Conservation (phyloP, 2,888 invertebrate genomes). For the Chaetogeoica ovagalla region DNA sequence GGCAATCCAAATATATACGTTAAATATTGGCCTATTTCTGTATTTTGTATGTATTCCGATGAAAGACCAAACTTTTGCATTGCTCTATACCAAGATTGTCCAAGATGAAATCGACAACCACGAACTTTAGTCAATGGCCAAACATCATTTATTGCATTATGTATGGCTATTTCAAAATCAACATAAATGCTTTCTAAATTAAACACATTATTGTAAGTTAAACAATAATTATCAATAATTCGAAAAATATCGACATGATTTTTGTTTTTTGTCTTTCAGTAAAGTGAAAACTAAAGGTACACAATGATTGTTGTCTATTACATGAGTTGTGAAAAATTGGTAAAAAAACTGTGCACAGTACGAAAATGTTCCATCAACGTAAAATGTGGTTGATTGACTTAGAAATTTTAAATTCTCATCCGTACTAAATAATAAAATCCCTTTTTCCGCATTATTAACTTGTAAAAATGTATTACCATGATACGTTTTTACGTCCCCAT, state of each 20-base stretch:
- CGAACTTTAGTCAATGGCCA: neutral
- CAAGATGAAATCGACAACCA: no score
- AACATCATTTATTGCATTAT: slow-evolving; percentile 6
- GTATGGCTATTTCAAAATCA: neutral
- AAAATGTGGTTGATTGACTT: neutral
- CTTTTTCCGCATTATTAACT: neutral
- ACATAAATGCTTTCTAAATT: neutral
- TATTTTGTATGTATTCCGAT: no score
- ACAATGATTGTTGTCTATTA: neutral
- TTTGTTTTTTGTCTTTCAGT: neutral
- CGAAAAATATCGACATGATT: neutral
- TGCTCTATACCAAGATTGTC: no score
- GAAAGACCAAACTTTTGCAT: no score
- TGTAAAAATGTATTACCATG: no score
- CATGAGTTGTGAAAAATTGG: neutral
- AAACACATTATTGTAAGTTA: neutral
- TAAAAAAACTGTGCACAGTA: neutral
- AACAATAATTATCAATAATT: neutral
- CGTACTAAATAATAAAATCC: neutral
- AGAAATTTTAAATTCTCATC: neutral
- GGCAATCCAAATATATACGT: neutral
- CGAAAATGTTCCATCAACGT: neutral
- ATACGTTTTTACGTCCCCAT: neutral
- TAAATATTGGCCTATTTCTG: slow-evolving; percentile 5
- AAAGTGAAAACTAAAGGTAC: neutral